Evolutionary conservation across 2,888 invertebrate species (phyloP), one percentile per base, ranked within the genome.

Genomic region (Drosophila multiciliata): DNA sequence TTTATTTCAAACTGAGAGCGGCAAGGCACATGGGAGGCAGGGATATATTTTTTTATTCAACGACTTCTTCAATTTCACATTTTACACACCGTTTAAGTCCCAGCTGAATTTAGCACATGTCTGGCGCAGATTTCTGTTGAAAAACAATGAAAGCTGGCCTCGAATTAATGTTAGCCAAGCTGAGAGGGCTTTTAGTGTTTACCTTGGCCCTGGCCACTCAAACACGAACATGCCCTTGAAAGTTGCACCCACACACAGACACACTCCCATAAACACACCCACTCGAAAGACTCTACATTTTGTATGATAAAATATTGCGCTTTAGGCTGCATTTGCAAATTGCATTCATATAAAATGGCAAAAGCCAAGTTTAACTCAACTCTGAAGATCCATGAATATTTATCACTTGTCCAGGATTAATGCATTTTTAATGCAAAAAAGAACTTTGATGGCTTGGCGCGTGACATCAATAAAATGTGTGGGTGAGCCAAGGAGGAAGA

Each of bases 391-490:
- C 68, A 87, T 89, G 86, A 89, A 89, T 87, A 85, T 90, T 90
- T 88, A 85, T 88, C 87, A 71, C 89, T 66, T 78, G 88, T 77
- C 69, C 72, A 33, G 69, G 78, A 83, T 83, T 88, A 88, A 86
- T 90, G 90, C 87, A 88, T 73, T 75, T 73, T 83, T 83, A 86
- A 88, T 86, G 83, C 73, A 70, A 69, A 77, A 80, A 52, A 23
- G 29, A 42, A 38, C 63, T 58, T 50, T 55, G 64, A 55, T 54
- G 61, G 35, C 65, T 67, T 45, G 68, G 63, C 57, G 73, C 36
- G 57, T 76, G 81, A 48, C 60, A 63, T 42, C 78, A 57, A 69
- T 73, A 78, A 78, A 77, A 80, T 11, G 17, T 2, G n/a, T 0
- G 48, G 12, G 1, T 45, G 45, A 15, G 49, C 2, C 35, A 20